A percentile compares a stretch with the other conserved stretches of the same genome.
These are phyloP conservation scores for Sapayoa aenigma DNA, from an alignment of 2,113 vertebrate genomes.

Conservation along the genomic window DNA sequence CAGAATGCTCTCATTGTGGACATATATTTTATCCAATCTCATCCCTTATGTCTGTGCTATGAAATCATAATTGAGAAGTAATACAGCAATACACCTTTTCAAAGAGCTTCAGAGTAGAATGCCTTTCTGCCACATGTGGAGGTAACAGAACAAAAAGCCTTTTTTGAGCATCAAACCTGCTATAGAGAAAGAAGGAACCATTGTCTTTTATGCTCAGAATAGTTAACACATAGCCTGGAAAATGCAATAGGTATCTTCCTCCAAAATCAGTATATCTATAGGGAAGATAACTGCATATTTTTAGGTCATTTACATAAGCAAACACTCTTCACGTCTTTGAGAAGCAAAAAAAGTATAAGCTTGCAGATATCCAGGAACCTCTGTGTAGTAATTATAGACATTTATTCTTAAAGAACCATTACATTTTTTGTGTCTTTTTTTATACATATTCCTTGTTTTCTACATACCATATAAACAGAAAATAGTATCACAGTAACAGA, in stretches of 20 bases:
- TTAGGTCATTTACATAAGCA: neutral
- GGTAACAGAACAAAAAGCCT: neutral
- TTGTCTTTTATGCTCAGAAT: neutral
- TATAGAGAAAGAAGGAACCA: neutral
- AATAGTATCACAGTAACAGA: neutral
- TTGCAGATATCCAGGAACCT: neutral
- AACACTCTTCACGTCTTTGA: neutral
- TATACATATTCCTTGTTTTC: neutral
- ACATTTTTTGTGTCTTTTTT: neutral
- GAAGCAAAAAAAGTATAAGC: neutral
- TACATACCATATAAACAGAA: neutral
- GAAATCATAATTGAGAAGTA: conserved; percentile 12
- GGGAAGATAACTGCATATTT: neutral
- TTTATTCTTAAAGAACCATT: neutral
- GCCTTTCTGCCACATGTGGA: neutral
- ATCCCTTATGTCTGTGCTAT: neutral
- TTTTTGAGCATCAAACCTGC: neutral
- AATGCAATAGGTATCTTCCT: neutral
- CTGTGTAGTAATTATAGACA: neutral
- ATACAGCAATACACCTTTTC: neutral
- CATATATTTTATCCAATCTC: neutral
- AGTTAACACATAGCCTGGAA: neutral
- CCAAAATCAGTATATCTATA: neutral
- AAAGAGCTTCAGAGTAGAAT: neutral
- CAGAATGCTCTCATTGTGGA: neutral